Conservation (phyloP, 2,888 invertebrate species). For the Mactromeris polynyma region DNA sequence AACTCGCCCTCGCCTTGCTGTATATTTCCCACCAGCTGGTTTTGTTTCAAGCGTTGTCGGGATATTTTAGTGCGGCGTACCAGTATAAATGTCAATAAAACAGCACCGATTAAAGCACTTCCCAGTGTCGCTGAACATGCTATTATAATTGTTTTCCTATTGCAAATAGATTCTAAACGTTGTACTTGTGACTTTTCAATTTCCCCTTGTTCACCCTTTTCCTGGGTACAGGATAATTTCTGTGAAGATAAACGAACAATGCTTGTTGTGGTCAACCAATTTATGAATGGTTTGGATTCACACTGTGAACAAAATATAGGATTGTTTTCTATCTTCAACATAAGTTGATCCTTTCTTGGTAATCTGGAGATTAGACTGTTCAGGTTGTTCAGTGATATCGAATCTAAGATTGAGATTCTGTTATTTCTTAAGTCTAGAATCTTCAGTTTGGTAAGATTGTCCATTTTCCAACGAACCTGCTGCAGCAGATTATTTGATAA, state of each 20-base stretch:
- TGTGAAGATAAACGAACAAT: background rate
- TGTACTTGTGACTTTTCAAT: background rate
- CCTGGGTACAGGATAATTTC: background rate
- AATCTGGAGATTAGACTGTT: background rate
- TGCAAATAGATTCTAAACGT: background rate
- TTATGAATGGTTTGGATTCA: background rate
- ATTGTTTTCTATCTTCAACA: background rate
- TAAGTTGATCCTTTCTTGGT: background rate
- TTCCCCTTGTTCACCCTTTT: background rate
- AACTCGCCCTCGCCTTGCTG: constrained; percentile 5
- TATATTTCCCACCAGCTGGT: background rate
- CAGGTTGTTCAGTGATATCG: background rate
- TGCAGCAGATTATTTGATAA: constrained; percentile 14
- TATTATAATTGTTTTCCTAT: constrained; percentile 8
- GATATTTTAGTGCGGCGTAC: background rate
- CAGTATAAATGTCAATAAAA: background rate
- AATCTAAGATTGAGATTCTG: background rate
- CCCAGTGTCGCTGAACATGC: background rate
- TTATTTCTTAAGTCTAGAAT: background rate
- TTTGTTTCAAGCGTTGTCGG: background rate
- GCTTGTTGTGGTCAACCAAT: background rate
- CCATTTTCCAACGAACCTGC: background rate
- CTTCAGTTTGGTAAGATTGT: constrained; percentile 10
- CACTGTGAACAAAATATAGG: constrained; percentile 20
- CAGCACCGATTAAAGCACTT: background rate